Evolutionary conservation across 2,888 invertebrate genomes (phyloP).

Genomic region (Habroteleia sp.): DNA sequence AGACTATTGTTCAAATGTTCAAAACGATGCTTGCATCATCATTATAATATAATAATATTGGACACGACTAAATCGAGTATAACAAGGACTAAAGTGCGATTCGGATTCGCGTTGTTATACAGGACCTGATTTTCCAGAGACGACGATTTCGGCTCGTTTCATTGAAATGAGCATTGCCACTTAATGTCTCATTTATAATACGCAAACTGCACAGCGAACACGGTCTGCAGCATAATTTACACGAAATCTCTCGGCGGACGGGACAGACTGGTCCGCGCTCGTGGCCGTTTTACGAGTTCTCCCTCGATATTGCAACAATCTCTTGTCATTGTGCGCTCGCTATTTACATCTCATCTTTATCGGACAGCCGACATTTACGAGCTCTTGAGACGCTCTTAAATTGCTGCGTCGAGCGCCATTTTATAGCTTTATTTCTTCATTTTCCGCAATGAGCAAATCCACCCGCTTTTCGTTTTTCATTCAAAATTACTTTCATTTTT

Average conservation of each 20-base stretch:
- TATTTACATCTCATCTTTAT: conserved; percentile 61
- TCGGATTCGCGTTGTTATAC: conserved; percentile 18
- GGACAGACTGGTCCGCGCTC: conserved; percentile 13
- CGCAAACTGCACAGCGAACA: conserved; percentile 54
- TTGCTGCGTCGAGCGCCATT: conserved; percentile 59
- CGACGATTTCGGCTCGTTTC: conserved; percentile 46
- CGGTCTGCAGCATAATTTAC: conserved; percentile 59
- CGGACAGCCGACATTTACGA: conserved; percentile 67
- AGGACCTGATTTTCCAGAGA: conserved; percentile 37
- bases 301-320: conserved; percentile 70
- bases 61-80: conserved; percentile 9
- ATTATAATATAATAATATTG: conserved; percentile 21
- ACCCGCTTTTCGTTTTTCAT: no score
- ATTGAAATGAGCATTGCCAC: conserved; percentile 54
- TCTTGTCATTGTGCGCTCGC: conserved; percentile 55
- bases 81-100: conserved; percentile 15
- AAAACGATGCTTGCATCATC: background rate
- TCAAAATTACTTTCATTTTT: no score
- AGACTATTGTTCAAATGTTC: no score
- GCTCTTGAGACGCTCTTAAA: conserved; percentile 69
- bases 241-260: conserved; percentile 24
- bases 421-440: background rate
- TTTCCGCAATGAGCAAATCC: no score
- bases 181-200: conserved; percentile 62
- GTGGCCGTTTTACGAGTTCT: conserved; percentile 68